These are phyloP conservation scores for Spondyliosoma cantharus DNA, from an alignment of 2,797 vertebrate species.

Conservation along the genomic window DNA sequence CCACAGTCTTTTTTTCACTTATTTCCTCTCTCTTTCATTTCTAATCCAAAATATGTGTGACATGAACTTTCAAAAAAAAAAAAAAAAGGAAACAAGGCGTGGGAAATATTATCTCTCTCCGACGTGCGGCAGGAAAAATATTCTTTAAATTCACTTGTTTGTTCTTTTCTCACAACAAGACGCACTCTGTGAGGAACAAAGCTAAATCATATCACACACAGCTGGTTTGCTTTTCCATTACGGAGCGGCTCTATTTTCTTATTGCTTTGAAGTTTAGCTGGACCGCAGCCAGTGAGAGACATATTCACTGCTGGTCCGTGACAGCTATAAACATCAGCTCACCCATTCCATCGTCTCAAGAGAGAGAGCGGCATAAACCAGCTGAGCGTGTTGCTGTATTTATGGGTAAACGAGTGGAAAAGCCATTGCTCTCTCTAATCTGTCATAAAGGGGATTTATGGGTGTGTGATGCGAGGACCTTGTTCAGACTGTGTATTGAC, in stretches of 20 bases:
- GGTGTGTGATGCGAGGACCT: slow-evolving; percentile 69
- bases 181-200: slow-evolving; percentile 41
- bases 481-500: slow-evolving; percentile 74
- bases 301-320: slow-evolving; percentile 74
- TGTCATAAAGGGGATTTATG: slow-evolving; percentile 79
- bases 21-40: slow-evolving; percentile 38
- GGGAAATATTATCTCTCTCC: slow-evolving; percentile 59
- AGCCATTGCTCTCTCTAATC: slow-evolving; percentile 79
- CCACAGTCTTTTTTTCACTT: slow-evolving; percentile 13
- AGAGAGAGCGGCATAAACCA: slow-evolving; percentile 73
- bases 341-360: slow-evolving; percentile 63
- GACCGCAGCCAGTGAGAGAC: slow-evolving; percentile 71
- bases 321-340: slow-evolving; percentile 78
- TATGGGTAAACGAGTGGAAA: slow-evolving; percentile 79
- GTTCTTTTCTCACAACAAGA: slow-evolving; percentile 60
- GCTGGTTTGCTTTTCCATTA: slow-evolving; percentile 76
- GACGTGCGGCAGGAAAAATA: slow-evolving; percentile 44
- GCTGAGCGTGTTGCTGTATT: slow-evolving; percentile 78
- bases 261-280: slow-evolving; percentile 73
- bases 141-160: slow-evolving; percentile 53
- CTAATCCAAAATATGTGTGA: slow-evolving; percentile 63
- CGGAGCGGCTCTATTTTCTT: slow-evolving; percentile 67
- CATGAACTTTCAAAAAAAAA: slow-evolving; percentile 50
- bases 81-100: slow-evolving; percentile 42
- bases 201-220: slow-evolving; percentile 70